Conservation (phyloP, 2,888 invertebrate genomes). For the Meiosimyza decipiens region DNA sequence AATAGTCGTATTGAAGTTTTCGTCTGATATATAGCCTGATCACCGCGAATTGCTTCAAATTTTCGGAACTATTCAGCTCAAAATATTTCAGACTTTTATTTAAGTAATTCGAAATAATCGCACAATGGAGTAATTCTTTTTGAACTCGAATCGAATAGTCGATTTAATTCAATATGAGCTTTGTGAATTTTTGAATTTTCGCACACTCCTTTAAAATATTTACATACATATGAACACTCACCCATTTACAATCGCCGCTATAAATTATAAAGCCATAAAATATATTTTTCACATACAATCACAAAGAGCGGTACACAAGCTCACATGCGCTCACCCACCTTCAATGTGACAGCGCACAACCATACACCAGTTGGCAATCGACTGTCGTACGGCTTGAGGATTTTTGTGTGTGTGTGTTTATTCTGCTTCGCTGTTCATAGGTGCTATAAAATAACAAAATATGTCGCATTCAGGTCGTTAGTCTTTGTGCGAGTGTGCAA, state of each 20-base stretch:
- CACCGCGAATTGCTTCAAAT: too few species aligned
- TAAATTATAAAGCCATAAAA: conserved; percentile 44
- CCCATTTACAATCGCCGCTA: conserved; percentile 33
- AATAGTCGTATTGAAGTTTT: too few species aligned
- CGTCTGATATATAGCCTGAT: too few species aligned
- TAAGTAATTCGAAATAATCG: too few species aligned
- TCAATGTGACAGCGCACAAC: conserved; percentile 4
- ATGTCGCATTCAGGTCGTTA: conserved; percentile 13
- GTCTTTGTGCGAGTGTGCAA: conserved; percentile 10
- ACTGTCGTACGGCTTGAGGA: conserved; percentile 33
- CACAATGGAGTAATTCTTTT: too few species aligned
- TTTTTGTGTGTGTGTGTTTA: conserved; percentile 28
- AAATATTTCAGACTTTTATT: too few species aligned
- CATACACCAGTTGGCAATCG: conserved; percentile 38
- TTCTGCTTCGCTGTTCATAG: conserved; percentile 34
- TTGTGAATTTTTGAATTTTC: too few species aligned
- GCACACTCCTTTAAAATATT: neutral
- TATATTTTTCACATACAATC: conserved; percentile 19
- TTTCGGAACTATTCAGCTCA: too few species aligned
- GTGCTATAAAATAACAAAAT: conserved; percentile 24
- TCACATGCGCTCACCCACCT: conserved; percentile 5
- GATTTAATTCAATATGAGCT: too few species aligned
- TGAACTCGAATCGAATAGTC: too few species aligned
- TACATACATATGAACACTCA: conserved; percentile 24
- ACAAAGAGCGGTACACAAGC: neutral